A percentile compares a stretch with the other conserved stretches of the same genome.
Evolutionary conservation across 2,113 vertebrate species (phyloP).

Genomic region (Trichechus manatus): DNA sequence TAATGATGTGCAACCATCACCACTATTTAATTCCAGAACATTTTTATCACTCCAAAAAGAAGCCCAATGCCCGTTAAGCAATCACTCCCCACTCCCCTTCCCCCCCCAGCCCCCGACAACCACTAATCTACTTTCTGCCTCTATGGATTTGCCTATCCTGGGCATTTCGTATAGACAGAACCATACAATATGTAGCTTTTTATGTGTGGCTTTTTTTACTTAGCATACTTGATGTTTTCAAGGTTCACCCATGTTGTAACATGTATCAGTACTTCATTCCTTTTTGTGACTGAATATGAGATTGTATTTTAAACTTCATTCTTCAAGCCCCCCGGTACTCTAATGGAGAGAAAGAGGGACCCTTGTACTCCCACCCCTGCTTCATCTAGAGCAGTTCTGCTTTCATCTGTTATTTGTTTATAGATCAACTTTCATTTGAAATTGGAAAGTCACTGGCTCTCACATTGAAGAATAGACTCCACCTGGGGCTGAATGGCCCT

Average conservation of each 20-base stretch:
- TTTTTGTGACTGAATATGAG: not conserved
- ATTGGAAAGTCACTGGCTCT: not conserved
- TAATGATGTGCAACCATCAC: not conserved
- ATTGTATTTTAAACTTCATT: constrained; percentile 46
- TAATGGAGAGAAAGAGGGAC: not conserved
- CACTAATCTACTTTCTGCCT: not conserved
- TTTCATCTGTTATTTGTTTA: constrained; percentile 46
- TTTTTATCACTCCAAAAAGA: not conserved
- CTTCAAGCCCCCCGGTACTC: not conserved
- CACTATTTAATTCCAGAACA: constrained; percentile 16
- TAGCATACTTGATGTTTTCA: not conserved
- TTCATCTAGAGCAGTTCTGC: not conserved
- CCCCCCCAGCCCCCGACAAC: not conserved
- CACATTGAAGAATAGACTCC: not conserved
- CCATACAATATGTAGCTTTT: not conserved
- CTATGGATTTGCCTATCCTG: not conserved
- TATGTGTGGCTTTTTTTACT: not conserved
- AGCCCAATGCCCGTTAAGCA: not conserved
- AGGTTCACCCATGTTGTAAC: not conserved
- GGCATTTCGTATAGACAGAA: not conserved
- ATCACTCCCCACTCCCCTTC: not conserved
- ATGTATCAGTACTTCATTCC: not conserved
- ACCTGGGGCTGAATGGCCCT: not conserved
- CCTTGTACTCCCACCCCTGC: not conserved
- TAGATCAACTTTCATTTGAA: constrained; percentile 43